phyloP scores from a whole-genome alignment of 2,888 invertebrate species.

The Stegana nigrithorax region DNA sequence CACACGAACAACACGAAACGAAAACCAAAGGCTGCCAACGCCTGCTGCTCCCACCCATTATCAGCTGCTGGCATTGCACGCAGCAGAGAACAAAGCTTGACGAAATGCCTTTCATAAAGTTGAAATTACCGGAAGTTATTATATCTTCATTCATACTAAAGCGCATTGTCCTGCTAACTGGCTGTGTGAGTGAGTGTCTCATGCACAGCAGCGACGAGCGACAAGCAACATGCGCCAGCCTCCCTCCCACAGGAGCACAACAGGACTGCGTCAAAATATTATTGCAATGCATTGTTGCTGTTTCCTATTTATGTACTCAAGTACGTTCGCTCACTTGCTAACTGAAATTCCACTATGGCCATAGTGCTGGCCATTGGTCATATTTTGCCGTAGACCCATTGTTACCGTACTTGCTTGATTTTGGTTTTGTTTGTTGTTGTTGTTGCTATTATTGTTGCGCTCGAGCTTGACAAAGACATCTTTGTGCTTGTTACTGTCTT shows the following conservation, averaged over 20 bases:
- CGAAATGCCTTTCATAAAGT: slow-evolving; percentile 43
- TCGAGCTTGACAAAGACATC: slow-evolving; percentile 1
- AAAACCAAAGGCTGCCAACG: no score
- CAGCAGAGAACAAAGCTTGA: background rate
- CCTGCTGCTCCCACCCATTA: no score
- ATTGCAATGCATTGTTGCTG: slow-evolving; percentile 15
- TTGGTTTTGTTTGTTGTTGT: background rate
- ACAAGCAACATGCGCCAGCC: slow-evolving; percentile 16
- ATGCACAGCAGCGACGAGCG: background rate
- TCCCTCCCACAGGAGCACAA: background rate
- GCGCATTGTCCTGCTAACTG: slow-evolving; percentile 41
- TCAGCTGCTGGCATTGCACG: background rate
- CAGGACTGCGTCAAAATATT: slow-evolving; percentile 19
- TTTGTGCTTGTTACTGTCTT: slow-evolving; percentile 29
- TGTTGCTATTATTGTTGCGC: no score
- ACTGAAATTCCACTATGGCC: no score
- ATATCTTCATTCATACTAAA: slow-evolving; percentile 63
- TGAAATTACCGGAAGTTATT: slow-evolving; percentile 67
- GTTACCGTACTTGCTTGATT: no score
- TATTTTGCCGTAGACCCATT: background rate
- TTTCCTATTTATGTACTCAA: background rate
- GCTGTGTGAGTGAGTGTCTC: no score
- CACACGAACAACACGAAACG: no score
- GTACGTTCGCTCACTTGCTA: background rate
- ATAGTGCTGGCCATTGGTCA: slow-evolving; percentile 2